Conservation (phyloP, 2,113 vertebrate species). For the Cyanoramphus novaezelandiae region DNA sequence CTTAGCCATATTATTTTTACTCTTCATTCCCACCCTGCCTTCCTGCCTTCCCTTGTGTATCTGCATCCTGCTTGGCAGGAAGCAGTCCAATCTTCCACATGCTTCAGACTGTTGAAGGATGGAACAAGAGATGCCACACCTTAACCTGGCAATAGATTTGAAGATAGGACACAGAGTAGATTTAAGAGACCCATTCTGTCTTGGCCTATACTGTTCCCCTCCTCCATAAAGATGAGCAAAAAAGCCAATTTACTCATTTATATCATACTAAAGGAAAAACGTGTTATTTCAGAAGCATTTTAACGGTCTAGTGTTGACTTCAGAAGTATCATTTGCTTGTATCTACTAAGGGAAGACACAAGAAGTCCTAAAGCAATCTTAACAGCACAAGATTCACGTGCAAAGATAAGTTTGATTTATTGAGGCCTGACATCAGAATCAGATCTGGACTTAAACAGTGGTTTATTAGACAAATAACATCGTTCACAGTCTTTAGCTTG, state of each 20-base stretch:
- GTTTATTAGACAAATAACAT: neutral
- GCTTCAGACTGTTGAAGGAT: neutral
- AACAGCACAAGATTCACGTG: neutral
- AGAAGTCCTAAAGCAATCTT: neutral
- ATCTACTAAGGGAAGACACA: neutral
- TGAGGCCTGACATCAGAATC: neutral
- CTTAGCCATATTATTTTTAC: neutral
- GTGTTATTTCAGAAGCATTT: neutral
- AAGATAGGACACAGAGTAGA: neutral
- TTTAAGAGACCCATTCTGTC: neutral
- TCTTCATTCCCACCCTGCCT: neutral
- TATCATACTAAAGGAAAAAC: neutral
- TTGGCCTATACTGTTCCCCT: neutral
- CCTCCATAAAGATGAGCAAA: fast-evolving
- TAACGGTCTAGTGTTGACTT: neutral
- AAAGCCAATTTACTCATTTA: neutral
- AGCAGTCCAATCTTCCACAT: neutral
- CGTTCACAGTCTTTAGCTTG: neutral
- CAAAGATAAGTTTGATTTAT: neutral
- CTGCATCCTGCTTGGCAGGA: neutral
- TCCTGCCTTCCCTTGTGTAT: neutral
- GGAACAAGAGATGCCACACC: neutral
- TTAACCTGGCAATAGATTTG: neutral
- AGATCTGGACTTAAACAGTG: neutral
- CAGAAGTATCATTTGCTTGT: neutral